These are phyloP conservation scores for Norana najaformis DNA, from an alignment of 2,888 invertebrate species.

Conservation along the genomic window DNA sequence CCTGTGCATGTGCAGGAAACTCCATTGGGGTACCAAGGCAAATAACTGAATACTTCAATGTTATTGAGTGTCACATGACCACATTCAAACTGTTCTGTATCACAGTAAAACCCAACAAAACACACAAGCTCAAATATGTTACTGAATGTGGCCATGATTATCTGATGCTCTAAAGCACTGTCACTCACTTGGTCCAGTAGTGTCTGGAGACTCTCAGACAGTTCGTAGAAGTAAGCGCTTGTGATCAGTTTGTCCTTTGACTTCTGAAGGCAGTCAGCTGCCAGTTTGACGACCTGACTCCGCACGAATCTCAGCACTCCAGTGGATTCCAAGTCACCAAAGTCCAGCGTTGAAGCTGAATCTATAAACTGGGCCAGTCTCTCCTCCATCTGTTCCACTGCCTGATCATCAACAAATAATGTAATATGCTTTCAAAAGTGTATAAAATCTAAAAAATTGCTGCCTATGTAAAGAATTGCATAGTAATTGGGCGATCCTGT, in stretches of 20 bases:
- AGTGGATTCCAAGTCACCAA: constrained; percentile 52
- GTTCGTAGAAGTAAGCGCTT: constrained; percentile 94
- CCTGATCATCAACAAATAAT: constrained; percentile 64
- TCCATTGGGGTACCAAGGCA: not conserved
- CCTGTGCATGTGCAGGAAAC: not conserved
- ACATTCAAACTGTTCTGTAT: not conserved
- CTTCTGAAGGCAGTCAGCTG: constrained; percentile 91
- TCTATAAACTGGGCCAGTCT: constrained; percentile 78
- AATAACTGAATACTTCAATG: not conserved
- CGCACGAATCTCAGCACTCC: constrained; percentile 85
- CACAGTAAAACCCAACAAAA: not conserved
- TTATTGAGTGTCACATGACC: not conserved
- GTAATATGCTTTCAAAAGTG: not conserved
- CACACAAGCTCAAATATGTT: not conserved
- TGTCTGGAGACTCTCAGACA: constrained; percentile 94
- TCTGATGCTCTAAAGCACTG: too few relatives aligned
- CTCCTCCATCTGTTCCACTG: constrained; percentile 97
- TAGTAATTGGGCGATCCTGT: too few relatives aligned
- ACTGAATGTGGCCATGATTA: too few relatives aligned
- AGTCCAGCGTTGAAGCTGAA: constrained; percentile 46
- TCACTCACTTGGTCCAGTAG: constrained; percentile 81
- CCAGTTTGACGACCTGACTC: constrained; percentile 85
- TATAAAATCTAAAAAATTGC: too few relatives aligned
- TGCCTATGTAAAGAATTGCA: not conserved
- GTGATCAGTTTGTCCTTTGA: constrained; percentile 93